Base-by-base conservation (phyloP, 2,113 vertebrate species). In the Sula dactylatra region DNA sequence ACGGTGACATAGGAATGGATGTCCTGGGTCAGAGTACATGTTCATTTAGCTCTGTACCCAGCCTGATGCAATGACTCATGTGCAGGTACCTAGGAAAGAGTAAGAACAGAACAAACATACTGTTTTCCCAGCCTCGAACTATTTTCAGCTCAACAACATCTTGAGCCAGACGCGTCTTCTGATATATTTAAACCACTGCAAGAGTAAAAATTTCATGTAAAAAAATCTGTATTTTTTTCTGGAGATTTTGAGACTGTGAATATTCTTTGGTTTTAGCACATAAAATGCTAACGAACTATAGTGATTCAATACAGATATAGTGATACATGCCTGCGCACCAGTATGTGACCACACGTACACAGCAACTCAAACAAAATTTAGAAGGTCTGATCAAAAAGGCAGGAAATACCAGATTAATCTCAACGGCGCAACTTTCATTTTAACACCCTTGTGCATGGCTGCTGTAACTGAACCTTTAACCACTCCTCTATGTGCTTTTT, bases 401-500 rank as follows among this genome's bases (percentile, higher is more conserved):
- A 88, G 81, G 77, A 96, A 94, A 84, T 36, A 81, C n/a, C 71
- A 83, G 55, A 86, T 74, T 65, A 86, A 95, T 76, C 36, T 92
- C 4, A 0, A 89, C 5, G 4, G 40, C 1, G 0, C 47, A 91
- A 79, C 62, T 92, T 82, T 64, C 44, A 52, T 74, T 95, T 84
- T 84, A 88, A 82, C 27, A 56, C 20, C 52, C 31, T 62, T 64
- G 42, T 52, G 27, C 40, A 49, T 0, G 4, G 77, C 52, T 56
- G 44, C 86, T 69, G 65, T 65, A 78, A 92, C 49, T 36, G n/a
- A 84, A 59, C 79, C 31, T 91, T 45, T 31, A 87, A 88, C 56
- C 44, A 67, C 56, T 88, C 25, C 36, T 76, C 71, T 25, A 16
- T 2, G 11, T 27, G 22, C 13, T 71, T 1, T 61, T 71, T 79